Percentiles rank a stretch among this genome's conserved stretches.
Evolutionary conservation across 2,888 invertebrate species (phyloP).

Genomic region (Emmelina monodactyla): DNA sequence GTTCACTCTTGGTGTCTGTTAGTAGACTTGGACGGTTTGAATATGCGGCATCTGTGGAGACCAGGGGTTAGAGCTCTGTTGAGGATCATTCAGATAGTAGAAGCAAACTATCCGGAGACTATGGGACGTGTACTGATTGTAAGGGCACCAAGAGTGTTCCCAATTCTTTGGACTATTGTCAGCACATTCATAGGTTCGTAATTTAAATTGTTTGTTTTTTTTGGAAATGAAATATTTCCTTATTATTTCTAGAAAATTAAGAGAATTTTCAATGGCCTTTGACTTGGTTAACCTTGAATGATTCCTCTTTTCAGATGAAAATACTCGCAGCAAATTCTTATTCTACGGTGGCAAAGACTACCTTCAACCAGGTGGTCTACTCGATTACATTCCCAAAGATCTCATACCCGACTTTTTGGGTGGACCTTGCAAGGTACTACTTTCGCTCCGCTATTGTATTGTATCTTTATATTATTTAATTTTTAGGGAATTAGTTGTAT

Average conservation of each 20-base stretch:
- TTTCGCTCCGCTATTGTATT: too few relatives aligned
- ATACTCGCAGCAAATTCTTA: constrained; percentile 89
- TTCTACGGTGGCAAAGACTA: constrained; percentile 92
- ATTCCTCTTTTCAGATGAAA: constrained; percentile 73
- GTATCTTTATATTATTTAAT: not conserved
- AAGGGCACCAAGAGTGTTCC: constrained; percentile 91
- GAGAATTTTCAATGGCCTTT: too few relatives aligned
- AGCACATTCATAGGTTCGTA: constrained; percentile 86
- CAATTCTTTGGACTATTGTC: constrained; percentile 94
- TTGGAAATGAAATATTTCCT: not conserved
- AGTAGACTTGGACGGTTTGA: constrained; percentile 91
- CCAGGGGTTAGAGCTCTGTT: constrained; percentile 84
- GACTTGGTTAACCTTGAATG: not conserved
- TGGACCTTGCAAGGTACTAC: constrained; percentile 86
- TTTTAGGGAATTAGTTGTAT: constrained; percentile 4
- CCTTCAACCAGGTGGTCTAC: constrained; percentile 79
- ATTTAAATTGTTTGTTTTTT: constrained; percentile 4
- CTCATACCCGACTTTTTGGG: constrained; percentile 92
- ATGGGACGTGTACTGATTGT: constrained; percentile 91
- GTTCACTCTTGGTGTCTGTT: constrained; percentile 89
- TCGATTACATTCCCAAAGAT: constrained; percentile 85
- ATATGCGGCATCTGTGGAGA: constrained; percentile 95
- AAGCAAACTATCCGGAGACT: constrained; percentile 95
- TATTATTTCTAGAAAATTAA: too few relatives aligned
- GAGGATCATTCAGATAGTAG: constrained; percentile 74